phyloP scores from a whole-genome alignment of 2,113 vertebrate species.

The Eurystomus gularis region DNA sequence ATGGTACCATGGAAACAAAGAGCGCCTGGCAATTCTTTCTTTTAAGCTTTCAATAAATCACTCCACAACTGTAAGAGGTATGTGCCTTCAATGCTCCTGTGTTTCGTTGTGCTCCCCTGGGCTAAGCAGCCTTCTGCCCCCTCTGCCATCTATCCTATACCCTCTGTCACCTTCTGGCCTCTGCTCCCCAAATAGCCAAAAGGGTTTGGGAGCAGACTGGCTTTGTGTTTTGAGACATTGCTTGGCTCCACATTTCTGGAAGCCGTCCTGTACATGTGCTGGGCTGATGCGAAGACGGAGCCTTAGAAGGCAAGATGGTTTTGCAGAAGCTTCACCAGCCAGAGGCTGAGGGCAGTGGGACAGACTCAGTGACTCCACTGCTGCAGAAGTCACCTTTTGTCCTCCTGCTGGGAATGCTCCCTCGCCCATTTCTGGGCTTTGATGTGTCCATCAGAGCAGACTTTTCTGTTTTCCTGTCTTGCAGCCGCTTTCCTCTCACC shows the following conservation, averaged over 20 bases:
- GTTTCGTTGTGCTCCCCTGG: background rate
- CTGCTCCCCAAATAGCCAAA: background rate
- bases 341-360: background rate
- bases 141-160: background rate
- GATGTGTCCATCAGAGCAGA: background rate
- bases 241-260: background rate
- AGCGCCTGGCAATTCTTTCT: constrained; percentile 11
- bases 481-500: background rate
- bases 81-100: background rate
- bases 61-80: constrained; percentile 1
- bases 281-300: background rate
- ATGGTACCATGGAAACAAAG: constrained; percentile 70
- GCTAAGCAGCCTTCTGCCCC: background rate
- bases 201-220: background rate
- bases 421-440: background rate
- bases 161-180: background rate
- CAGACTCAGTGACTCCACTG: constrained; percentile 23
- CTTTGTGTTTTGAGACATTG: background rate
- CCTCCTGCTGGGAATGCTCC: background rate
- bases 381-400: constrained; percentile 21
- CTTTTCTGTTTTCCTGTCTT: background rate
- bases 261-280: background rate
- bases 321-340: constrained; percentile 27
- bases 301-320: background rate
- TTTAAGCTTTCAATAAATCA: constrained; percentile 58